Base-by-base conservation (phyloP, 2,113 vertebrate genomes). In the Nymphicus hollandicus region DNA sequence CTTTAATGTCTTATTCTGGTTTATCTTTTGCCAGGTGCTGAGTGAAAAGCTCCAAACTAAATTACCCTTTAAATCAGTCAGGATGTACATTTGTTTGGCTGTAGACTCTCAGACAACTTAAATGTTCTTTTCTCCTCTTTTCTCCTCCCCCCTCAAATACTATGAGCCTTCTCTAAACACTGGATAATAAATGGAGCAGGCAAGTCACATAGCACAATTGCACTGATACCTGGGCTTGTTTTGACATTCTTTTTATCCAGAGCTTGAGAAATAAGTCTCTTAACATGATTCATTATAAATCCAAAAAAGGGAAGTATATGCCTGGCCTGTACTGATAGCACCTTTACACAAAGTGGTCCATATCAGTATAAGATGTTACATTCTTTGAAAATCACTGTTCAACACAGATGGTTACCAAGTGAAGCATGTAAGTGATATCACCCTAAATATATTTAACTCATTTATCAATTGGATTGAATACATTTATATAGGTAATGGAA, bases 1-100 rank as follows among this genome's bases (percentile, higher is more conserved):
- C 60, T 92, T 77, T 91, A 85, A 86, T 81, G 44, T 74, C 69
- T 95, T 93, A 72, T 39, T 70, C 53, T 50, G 52, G 18, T 92
- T 97, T 97, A 95, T 97, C 95, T 95, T 95, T 84, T 24, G 71
- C 13, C 94, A 97, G 89, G 94, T 96, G 93, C 91, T 88, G 68
- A 95, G 66, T 95, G 97, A 97, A 97, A 97, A 93, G 69, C 50
- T 96, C 78, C 55, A 84, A 91, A 69, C 35, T 88, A 87, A 97
- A 97, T 93, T 79, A 92, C 88, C 65, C 91, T 95, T 97, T 96
- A 96, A 95, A 96, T 91, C 50, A 95, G 89, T 76, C 47, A 58
- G 93, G 64, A 85, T 69, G 39, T 90, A 87, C 91, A 6, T 81
- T 83, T 63, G 58, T 88, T 91, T 83, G 76, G 49, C 86, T 58